phyloP scores from a whole-genome alignment of 2,113 vertebrate species.

The Indicator maculatus region DNA sequence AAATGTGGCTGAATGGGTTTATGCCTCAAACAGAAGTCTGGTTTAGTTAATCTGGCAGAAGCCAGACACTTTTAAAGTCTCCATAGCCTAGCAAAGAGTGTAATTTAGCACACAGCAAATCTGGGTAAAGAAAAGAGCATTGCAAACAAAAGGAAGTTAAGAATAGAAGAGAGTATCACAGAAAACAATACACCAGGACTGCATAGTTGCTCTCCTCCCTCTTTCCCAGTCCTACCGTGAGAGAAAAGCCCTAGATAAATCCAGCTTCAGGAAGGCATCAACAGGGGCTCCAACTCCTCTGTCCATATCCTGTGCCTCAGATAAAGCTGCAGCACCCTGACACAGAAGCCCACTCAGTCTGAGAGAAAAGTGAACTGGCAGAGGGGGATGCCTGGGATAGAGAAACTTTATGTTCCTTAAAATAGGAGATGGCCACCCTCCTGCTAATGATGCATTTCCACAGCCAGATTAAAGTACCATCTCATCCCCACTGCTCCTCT shows the following conservation, averaged over 20 bases:
- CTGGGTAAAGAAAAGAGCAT: not conserved
- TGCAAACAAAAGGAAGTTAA: not conserved
- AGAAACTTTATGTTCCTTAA: not conserved
- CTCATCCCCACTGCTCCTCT: rapidly evolving
- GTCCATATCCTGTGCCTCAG: not conserved
- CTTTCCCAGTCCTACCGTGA: not conserved
- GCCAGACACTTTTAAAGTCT: not conserved
- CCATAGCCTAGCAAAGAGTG: not conserved
- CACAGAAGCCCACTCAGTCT: not conserved
- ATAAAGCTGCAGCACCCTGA: not conserved
- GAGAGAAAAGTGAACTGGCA: not conserved
- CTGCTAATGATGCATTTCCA: not conserved
- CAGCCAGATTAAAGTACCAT: not conserved
- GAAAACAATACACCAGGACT: not conserved
- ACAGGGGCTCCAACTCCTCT: not conserved
- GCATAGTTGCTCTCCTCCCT: not conserved
- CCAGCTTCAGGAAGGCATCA: not conserved
- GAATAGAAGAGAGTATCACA: not conserved
- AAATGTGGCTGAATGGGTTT: not conserved
- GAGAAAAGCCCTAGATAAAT: not conserved
- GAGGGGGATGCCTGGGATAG: not conserved
- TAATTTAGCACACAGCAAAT: not conserved
- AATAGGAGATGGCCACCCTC: not conserved
- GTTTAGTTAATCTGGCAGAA: not conserved
- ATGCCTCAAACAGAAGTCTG: not conserved